Evolutionary conservation across 1,140 invertebrate species (phyloP).

Genomic region (Anastatus disparis): DNA sequence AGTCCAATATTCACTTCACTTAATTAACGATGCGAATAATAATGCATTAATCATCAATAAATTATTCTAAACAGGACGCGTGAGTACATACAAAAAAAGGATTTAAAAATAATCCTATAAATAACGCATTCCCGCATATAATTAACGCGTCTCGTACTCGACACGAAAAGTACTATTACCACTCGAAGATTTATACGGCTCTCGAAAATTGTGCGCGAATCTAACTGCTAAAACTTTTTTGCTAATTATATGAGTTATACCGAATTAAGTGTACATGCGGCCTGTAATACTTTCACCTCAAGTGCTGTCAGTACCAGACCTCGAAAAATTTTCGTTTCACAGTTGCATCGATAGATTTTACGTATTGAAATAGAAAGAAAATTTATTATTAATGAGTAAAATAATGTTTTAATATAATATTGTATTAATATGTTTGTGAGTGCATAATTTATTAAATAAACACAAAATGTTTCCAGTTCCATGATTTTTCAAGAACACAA

Average conservation of each 20-base stretch:
- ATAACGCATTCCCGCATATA: slow-evolving; percentile 35
- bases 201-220: slow-evolving; percentile 16
- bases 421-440: no score
- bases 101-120: no score
- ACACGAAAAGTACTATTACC: background rate
- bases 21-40: slow-evolving; percentile 1
- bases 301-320: slow-evolving; percentile 12
- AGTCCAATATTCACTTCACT: no score
- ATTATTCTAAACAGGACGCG: slow-evolving; percentile 25
- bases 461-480: no score
- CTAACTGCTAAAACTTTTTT: slow-evolving; percentile 24
- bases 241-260: slow-evolving; percentile 24
- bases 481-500: no score
- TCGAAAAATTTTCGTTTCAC: background rate
- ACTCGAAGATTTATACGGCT: slow-evolving; percentile 22
- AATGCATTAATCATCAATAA: slow-evolving; percentile 25
- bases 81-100: no score
- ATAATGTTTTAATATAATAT: no score
- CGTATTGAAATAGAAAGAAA: no score
- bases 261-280: background rate
- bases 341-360: no score
- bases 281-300: no score
- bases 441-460: no score
- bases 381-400: no score
- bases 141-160: slow-evolving; percentile 19